Percentiles rank a stretch among this genome's conserved stretches.
phyloP scores from a whole-genome alignment of 35 echinoderm and acorn worm genomes.

The Hemicentrotus pulcherrimus region DNA sequence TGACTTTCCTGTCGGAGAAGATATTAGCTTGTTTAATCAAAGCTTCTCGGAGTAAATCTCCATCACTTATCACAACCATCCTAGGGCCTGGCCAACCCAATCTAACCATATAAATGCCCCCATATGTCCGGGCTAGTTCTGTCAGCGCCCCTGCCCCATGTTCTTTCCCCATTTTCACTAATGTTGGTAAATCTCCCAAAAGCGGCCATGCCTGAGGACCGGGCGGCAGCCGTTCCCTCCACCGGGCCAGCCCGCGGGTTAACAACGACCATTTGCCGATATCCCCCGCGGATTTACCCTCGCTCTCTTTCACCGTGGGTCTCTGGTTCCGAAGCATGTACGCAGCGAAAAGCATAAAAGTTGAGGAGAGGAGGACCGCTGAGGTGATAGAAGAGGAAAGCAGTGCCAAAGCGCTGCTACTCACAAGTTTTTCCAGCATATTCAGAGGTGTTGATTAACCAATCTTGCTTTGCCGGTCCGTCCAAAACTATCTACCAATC shows the following conservation, averaged over 20 bases:
- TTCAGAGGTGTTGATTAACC: not conserved
- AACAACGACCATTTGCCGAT: not conserved
- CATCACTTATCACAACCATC: conserved; percentile 37
- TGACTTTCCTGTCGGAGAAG: conserved; percentile 28
- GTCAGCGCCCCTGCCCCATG: conserved; percentile 30
- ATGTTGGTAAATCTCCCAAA: conserved; percentile 15
- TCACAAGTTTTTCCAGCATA: conserved; percentile 41
- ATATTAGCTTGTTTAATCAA: conserved; percentile 36
- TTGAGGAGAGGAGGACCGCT: conserved; percentile 40
- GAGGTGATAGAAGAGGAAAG: conserved; percentile 30
- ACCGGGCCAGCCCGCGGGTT: not conserved
- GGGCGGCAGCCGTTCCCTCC: conserved; percentile 1
- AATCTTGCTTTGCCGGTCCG: not conserved
- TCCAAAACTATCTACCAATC: conserved; percentile 49
- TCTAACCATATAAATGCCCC: conserved; percentile 31
- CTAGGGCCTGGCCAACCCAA: not conserved
- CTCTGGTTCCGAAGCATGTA: conserved; percentile 27
- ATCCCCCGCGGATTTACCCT: conserved; percentile 31
- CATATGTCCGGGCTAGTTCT: conserved; percentile 18
- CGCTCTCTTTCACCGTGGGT: not conserved
- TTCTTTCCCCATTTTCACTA: conserved; percentile 27
- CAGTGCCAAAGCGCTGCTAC: conserved; percentile 36
- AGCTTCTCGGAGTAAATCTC: not conserved
- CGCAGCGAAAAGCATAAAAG: conserved; percentile 36
- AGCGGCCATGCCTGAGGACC: conserved; percentile 44